Evolutionary conservation across 2,888 invertebrate genomes (phyloP).

Genomic region (Sphaeridia pumilis): DNA sequence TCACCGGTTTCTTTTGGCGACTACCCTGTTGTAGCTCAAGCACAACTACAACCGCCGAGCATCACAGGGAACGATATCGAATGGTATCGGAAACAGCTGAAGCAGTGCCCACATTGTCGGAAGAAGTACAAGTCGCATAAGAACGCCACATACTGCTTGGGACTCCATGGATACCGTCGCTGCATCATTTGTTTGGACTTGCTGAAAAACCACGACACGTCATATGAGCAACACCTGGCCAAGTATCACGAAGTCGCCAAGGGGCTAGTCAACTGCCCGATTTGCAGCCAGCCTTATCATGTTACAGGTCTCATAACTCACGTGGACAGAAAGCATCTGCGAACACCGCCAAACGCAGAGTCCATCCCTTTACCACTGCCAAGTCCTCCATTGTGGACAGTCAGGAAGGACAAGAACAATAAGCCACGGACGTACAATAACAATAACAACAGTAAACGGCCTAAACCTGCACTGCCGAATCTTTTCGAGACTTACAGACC

Average conservation of each 20-base stretch:
- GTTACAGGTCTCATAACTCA: constrained; percentile 8
- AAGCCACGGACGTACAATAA: no score
- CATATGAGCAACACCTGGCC: constrained; percentile 11
- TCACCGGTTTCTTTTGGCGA: neutral
- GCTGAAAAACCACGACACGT: constrained; percentile 7
- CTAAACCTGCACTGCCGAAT: neutral
- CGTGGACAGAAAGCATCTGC: constrained; percentile 9
- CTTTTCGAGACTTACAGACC: neutral
- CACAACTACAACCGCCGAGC: neutral
- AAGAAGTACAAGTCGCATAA: neutral
- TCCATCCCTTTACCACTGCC: no score
- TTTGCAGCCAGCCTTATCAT: constrained; percentile 4
- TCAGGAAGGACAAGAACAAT: no score
- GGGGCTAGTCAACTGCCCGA: constrained; percentile 9
- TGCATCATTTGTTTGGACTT: constrained; percentile 16
- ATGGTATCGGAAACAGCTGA: constrained; percentile 10
- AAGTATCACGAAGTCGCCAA: constrained; percentile 6
- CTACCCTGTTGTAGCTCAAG: neutral
- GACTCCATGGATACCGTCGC: constrained; percentile 11
- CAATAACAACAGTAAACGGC: neutral
- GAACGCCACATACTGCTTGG: constrained; percentile 8
- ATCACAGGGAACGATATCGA: constrained; percentile 4
- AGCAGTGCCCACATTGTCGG: constrained; percentile 10
- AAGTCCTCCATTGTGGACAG: no score
- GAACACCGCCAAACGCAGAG: no score